phyloP scores from a whole-genome alignment of 2,113 vertebrate genomes.

The Lamprotornis superbus region DNA sequence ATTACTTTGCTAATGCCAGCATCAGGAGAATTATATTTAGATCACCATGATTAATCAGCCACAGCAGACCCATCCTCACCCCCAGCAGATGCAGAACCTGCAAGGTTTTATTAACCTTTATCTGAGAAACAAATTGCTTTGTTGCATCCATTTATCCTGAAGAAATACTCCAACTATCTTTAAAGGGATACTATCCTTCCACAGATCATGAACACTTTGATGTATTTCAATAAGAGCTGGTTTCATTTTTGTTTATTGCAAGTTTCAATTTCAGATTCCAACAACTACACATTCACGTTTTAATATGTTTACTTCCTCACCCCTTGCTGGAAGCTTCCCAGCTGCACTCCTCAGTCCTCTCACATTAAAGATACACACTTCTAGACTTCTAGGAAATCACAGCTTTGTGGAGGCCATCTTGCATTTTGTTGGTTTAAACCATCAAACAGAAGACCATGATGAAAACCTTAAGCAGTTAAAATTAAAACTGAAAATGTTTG shows the following conservation, averaged over 20 bases:
- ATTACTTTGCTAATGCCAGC: not conserved
- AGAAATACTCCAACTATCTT: not conserved
- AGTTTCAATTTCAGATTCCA: conserved; percentile 8
- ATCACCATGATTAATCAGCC: conserved; percentile 25
- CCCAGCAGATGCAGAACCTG: not conserved
- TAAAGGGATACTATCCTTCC: not conserved
- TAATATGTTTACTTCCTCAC: not conserved
- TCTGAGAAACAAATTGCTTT: not conserved
- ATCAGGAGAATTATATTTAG: conserved; percentile 20
- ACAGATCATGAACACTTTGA: rapidly evolving
- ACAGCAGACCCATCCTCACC: not conserved
- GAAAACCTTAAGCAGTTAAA: not conserved
- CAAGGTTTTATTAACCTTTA: conserved; percentile 48
- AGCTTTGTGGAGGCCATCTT: not conserved
- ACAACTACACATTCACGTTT: not conserved
- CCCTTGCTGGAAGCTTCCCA: not conserved
- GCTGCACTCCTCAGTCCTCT: not conserved
- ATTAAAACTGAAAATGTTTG: not conserved
- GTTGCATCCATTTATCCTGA: not conserved
- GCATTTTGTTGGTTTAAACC: not conserved
- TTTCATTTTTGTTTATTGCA: not conserved
- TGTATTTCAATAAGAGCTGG: not conserved
- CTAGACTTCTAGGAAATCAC: not conserved
- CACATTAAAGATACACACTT: not conserved
- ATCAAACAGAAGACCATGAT: not conserved